Evolutionary conservation across 2,888 invertebrate genomes (phyloP), one percentile per base, ranked within the genome.

Genomic region (Tyria jacobaeae): DNA sequence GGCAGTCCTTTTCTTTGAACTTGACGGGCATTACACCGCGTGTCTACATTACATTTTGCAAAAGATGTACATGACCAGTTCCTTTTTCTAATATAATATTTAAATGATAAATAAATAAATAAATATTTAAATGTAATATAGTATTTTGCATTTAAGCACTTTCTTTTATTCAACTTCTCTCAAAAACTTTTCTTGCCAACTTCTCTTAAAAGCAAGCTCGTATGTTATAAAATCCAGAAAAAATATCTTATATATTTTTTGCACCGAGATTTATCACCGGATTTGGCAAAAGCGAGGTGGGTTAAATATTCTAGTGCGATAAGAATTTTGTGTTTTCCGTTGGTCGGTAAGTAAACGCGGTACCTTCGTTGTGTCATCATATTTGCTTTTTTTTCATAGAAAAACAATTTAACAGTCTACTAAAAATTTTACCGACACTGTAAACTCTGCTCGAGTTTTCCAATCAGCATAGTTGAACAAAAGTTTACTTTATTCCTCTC

Each of bases 401-500:
- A 21, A 54, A 60, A 53, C 17, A 17, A 56, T 63, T 35, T 4
- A 66, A 62, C 35, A 52, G 21, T 47, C 62, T 62, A 66, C 50
- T 57, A 57, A 53, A 64, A 73, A 57, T 65, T 62, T 44, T 57
- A 64, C 69, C 65, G 72, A 73, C 74, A 70, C 64, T 62, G 65
- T 65, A 64, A 70, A 76, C 70, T 76, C 69, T 74, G 70, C 56
- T 60, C 55, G 74, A 75, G 76, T 79, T 77, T 76, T 75, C 73
- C 80, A 75, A 77, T 75, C 73, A 64, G 71, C 71, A 74, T 76
- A 75, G 78, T 78, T 80, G 70, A 70, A 78, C 78, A 77, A 80
- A 85, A 82, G 79, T 84, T 84, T 77, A 72, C 81, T 79, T 71
- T 75, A 75, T 80, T 79, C 76, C 76, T 75, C 72, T 60, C 76